Base-by-base conservation (phyloP, 2,797 vertebrate species). In the Oryzias dopingdopingensis region DNA sequence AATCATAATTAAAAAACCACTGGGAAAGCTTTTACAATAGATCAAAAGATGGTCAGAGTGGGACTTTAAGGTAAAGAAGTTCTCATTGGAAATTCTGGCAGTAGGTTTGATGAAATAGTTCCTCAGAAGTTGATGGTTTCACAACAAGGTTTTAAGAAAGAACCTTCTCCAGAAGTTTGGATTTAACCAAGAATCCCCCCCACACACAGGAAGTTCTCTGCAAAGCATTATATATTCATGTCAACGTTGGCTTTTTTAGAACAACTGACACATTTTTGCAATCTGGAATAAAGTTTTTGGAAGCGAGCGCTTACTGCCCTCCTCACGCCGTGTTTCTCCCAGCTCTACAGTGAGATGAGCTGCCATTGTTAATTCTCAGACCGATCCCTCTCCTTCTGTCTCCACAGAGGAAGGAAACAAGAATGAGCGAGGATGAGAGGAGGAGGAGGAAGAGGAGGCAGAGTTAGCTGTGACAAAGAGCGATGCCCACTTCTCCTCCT, bases 371-470 rank as follows among this genome's bases (percentile, higher is more conserved):
- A 81, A 92, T 92, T 86, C 84, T 77, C 67, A 40, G 76, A 89
- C 87, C 86, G 87, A 93, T 92, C 88, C 81, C 76, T 93, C 90
- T 89, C 79, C 71, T 74, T 83, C 84, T 77, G 58, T 70, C 84
- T 74, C 67, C 74, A 44, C 67, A 67, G 65, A 67, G 76, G 63
- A 73, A 76, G 77, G 73, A 74, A 64, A 68, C 20, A 23, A 73
- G 76, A 74, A 71, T 70, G 81, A 77, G 76, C 56, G 76, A 77
- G 77, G 54, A 69, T 66, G 73, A 67, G 68, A 41, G 79, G 57
- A 16, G 65, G 56, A 16, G 16, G 42, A 4, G 23, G 16, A 2
- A 59, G 45, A 82, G 72, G 69, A 83, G 72, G 81, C 74, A 56
- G 69, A 82, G 69, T 74, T 75, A 76, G 64, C 81, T 54, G 57